phyloP scores from a whole-genome alignment of 2,888 invertebrate species.

The Cephus runcator region DNA sequence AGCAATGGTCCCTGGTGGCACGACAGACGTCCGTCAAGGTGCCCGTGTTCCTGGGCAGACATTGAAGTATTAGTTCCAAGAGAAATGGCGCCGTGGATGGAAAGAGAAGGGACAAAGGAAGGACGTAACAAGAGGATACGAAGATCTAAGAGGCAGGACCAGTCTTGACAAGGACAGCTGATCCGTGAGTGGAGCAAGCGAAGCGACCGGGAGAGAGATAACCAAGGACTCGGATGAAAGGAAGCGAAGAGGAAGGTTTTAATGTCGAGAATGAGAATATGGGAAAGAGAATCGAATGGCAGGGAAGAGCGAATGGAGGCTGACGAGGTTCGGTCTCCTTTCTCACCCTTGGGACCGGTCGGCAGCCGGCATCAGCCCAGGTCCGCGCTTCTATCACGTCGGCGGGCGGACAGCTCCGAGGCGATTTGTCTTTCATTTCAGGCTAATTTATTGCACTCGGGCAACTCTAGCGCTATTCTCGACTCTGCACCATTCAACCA shows the following conservation, averaged over 20 bases:
- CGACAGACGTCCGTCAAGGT: slow-evolving; percentile 45
- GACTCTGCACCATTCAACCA: slow-evolving; percentile 60
- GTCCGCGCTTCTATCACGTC: slow-evolving; percentile 63
- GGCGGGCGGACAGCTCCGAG: slow-evolving; percentile 65
- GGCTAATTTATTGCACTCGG: slow-evolving; percentile 64
- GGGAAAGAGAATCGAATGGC: background rate
- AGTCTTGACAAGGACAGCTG: background rate
- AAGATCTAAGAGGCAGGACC: no score
- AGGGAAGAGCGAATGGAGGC: slow-evolving; percentile 26
- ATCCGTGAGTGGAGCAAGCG: background rate
- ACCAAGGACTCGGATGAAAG: slow-evolving; percentile 19
- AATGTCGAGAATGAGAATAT: no score
- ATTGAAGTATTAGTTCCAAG: background rate
- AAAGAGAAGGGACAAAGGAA: background rate
- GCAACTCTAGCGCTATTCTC: slow-evolving; percentile 53
- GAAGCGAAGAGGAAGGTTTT: slow-evolving; percentile 11
- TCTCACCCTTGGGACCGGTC: slow-evolving; percentile 40
- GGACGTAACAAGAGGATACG: background rate
- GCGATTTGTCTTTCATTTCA: slow-evolving; percentile 67
- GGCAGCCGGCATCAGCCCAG: slow-evolving; percentile 53
- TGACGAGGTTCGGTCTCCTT: slow-evolving; percentile 40
- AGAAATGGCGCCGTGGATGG: background rate
- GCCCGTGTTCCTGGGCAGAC: slow-evolving; percentile 11
- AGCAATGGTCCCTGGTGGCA: slow-evolving; percentile 36
- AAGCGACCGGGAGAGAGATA: background rate